A percentile compares a stretch with the other conserved stretches of the same genome.
These are phyloP conservation scores for Sitta carolinensis DNA, from an alignment of 2,797 vertebrate species.

Conservation along the genomic window DNA sequence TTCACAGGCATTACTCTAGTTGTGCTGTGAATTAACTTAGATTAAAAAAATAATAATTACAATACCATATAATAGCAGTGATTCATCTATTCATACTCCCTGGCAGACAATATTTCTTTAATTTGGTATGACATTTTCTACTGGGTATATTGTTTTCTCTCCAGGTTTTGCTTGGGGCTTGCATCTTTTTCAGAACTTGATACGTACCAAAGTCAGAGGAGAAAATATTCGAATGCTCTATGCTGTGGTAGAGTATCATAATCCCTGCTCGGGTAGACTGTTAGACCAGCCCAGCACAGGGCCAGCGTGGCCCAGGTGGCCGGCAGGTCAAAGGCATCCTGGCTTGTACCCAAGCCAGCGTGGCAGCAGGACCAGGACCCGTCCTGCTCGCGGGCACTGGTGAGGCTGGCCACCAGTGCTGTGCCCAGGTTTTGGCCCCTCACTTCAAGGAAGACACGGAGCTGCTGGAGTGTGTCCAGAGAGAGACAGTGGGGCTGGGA, in stretches of 20 bases:
- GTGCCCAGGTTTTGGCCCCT: background rate
- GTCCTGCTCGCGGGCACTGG: background rate
- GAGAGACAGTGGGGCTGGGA: too few species aligned
- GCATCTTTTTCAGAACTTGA: background rate
- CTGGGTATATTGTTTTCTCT: background rate
- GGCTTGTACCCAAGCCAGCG: background rate
- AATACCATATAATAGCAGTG: background rate
- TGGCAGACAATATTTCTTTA: background rate
- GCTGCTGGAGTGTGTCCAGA: background rate
- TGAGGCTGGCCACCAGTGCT: accelerated
- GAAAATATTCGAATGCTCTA: background rate
- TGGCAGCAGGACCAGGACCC: background rate
- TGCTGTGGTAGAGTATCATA: background rate
- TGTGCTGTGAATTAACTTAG: background rate
- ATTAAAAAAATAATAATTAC: background rate
- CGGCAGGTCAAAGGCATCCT: background rate
- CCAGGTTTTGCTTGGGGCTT: background rate
- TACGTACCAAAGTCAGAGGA: background rate
- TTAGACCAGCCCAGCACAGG: background rate
- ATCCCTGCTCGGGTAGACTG: background rate
- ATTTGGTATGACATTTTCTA: background rate
- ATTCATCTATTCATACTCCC: background rate
- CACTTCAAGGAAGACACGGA: background rate
- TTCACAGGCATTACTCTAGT: background rate
- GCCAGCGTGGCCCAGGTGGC: background rate